Conservation (phyloP, 2,888 invertebrate genomes). For the Dryocosmus kuriphilus region DNA sequence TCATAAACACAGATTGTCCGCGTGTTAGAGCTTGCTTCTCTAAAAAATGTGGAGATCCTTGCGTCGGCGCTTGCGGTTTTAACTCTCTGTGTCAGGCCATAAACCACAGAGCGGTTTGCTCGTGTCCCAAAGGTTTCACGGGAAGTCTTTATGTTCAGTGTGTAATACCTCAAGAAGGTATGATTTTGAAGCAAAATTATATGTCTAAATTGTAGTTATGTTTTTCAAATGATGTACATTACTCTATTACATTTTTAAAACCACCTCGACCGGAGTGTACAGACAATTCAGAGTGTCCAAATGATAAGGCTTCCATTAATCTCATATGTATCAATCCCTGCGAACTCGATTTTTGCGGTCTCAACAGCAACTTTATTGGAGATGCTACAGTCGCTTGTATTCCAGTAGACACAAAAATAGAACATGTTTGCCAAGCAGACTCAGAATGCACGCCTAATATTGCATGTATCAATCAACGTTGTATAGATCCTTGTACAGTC, state of each 20-base stretch:
- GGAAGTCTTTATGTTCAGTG: slow-evolving; percentile 90
- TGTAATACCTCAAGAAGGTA: slow-evolving; percentile 72
- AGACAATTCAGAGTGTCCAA: slow-evolving; percentile 88
- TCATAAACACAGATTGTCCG: slow-evolving; percentile 93
- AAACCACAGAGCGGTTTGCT: slow-evolving; percentile 90
- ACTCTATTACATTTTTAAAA: slow-evolving; percentile 42
- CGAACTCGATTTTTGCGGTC: slow-evolving; percentile 84
- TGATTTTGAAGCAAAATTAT: not conserved
- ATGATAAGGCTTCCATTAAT: slow-evolving; percentile 90
- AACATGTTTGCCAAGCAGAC: slow-evolving; percentile 84
- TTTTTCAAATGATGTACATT: not conserved
- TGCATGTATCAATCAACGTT: slow-evolving; percentile 85
- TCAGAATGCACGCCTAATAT: slow-evolving; percentile 86
- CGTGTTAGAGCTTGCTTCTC: slow-evolving; percentile 89
- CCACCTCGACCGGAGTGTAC: slow-evolving; percentile 86
- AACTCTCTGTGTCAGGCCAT: slow-evolving; percentile 90
- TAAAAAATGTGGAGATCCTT: slow-evolving; percentile 91
- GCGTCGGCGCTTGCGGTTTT: slow-evolving; percentile 89
- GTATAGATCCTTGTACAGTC: slow-evolving; percentile 87
- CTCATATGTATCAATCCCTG: slow-evolving; percentile 88
- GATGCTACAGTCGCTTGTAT: slow-evolving; percentile 92
- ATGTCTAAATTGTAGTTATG: not conserved
- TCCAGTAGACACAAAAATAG: slow-evolving; percentile 76
- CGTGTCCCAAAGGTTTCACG: slow-evolving; percentile 87
- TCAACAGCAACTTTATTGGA: slow-evolving; percentile 88